These are phyloP conservation scores for Poeciliopsis occidentalis DNA, from an alignment of 2,113 vertebrate species.

Conservation along the genomic window DNA sequence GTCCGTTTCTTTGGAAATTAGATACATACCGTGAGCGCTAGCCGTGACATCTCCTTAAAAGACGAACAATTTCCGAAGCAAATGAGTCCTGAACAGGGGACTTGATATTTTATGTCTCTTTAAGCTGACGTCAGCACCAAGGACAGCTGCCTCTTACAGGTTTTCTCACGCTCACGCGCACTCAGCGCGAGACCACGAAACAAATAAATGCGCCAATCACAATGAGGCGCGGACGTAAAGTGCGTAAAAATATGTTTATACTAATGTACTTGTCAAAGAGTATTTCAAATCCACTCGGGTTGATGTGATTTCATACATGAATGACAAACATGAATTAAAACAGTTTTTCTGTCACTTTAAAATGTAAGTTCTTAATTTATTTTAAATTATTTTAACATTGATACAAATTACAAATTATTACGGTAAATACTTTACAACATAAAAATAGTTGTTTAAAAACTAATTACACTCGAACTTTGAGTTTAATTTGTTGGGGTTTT, in stretches of 20 bases:
- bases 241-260: too few species aligned
- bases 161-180: too few species aligned
- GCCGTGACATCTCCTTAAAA: background rate
- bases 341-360: too few species aligned
- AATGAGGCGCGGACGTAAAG: too few species aligned
- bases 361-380: background rate
- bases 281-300: too few species aligned
- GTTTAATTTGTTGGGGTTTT: background rate
- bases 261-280: too few species aligned
- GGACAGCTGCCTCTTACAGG: slow-evolving; percentile 43
- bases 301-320: too few species aligned
- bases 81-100: too few species aligned
- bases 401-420: background rate
- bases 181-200: too few species aligned
- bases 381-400: background rate
- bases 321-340: background rate
- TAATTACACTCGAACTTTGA: background rate
- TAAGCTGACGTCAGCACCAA: slow-evolving; percentile 42
- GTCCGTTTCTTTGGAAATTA: too few species aligned
- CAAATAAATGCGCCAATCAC: too few species aligned
- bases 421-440: background rate
- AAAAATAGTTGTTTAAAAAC: background rate
- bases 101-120: too few species aligned
- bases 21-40: background rate
- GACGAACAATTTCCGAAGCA: background rate